Evolutionary conservation across 2,888 invertebrate genomes (phyloP).

Genomic region (Ophion obscuratus): DNA sequence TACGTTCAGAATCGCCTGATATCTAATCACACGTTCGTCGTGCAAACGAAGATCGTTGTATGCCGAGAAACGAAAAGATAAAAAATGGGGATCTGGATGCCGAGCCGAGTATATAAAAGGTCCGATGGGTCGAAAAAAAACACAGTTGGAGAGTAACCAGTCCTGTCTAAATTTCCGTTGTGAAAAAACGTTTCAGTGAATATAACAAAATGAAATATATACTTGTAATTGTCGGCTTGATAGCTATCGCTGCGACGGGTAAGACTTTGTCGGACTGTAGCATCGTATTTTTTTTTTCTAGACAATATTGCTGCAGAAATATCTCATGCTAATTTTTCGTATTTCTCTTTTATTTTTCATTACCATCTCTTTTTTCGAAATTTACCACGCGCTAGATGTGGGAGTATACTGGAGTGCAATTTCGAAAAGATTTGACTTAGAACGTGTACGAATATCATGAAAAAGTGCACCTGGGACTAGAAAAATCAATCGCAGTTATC

Average conservation of each 20-base stretch:
- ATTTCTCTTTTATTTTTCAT: not conserved
- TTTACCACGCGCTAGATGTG: not conserved
- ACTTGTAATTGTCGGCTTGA: not conserved
- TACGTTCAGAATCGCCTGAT: slow-evolving; percentile 4
- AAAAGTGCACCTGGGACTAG: not conserved
- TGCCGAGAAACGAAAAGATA: not conserved
- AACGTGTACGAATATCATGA: not conserved
- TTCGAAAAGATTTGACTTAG: not conserved
- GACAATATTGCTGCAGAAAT: too few species aligned
- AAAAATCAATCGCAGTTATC: not conserved
- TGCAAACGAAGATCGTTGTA: slow-evolving; percentile 11
- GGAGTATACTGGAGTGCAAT: not conserved
- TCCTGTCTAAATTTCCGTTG: slow-evolving; percentile 11
- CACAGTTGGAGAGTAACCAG: slow-evolving; percentile 2
- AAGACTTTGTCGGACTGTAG: not conserved
- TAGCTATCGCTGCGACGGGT: slow-evolving; percentile 31
- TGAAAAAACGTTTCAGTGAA: not conserved
- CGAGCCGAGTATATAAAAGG: slow-evolving; percentile 13
- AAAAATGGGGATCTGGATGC: not conserved
- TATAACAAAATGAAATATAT: slow-evolving; percentile 36
- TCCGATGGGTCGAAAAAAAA: slow-evolving; percentile 1
- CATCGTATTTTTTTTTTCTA: not conserved
- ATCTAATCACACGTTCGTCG: slow-evolving; percentile 16
- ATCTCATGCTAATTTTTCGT: not conserved
- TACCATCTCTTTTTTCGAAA: not conserved